A percentile compares a stretch with the other conserved stretches of the same genome.
These are phyloP conservation scores for Eumeta japonica DNA, from an alignment of 1,140 invertebrate genomes.

Conservation along the genomic window DNA sequence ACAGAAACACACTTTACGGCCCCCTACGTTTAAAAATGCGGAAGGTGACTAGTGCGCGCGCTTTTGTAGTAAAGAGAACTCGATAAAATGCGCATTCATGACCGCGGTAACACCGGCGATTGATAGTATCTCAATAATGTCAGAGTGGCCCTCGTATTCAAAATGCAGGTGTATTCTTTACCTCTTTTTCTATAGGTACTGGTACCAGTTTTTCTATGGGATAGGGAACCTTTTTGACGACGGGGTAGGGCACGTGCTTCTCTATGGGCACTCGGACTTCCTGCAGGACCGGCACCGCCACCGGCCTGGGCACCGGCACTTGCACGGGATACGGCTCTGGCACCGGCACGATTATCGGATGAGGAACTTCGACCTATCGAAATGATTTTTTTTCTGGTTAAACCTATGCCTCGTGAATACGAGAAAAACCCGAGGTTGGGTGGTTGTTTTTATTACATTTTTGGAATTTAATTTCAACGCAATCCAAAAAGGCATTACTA, in stretches of 20 bases:
- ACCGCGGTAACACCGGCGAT: no score
- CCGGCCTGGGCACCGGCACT: conserved; percentile 64
- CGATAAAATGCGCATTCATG: no score
- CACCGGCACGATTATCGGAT: conserved; percentile 63
- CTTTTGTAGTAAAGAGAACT: no score
- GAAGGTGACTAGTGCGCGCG: no score
- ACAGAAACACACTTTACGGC: no score
- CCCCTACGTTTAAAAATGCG: no score
- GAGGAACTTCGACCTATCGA: conserved; percentile 58
- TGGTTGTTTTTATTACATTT: no score
- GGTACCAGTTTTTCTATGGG: conserved; percentile 67
- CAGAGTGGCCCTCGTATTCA: no score
- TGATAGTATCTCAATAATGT: no score
- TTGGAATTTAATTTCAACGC: conserved; percentile 1
- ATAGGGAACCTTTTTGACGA: conserved; percentile 67
- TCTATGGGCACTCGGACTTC: conserved; percentile 65
- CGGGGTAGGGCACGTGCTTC: conserved; percentile 67
- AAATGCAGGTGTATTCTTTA: no score
- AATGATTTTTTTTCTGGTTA: neutral
- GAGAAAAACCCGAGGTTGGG: no score
- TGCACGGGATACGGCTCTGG: conserved; percentile 68
- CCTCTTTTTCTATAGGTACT: conserved; percentile 64
- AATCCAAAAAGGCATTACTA: conserved; percentile 2
- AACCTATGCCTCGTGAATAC: conserved; percentile 1
- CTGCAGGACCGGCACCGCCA: conserved; percentile 64